A percentile compares a stretch with the other conserved stretches of the same genome.
Conservation (phyloP, 2,888 invertebrate genomes). For the Myathropa florea region DNA sequence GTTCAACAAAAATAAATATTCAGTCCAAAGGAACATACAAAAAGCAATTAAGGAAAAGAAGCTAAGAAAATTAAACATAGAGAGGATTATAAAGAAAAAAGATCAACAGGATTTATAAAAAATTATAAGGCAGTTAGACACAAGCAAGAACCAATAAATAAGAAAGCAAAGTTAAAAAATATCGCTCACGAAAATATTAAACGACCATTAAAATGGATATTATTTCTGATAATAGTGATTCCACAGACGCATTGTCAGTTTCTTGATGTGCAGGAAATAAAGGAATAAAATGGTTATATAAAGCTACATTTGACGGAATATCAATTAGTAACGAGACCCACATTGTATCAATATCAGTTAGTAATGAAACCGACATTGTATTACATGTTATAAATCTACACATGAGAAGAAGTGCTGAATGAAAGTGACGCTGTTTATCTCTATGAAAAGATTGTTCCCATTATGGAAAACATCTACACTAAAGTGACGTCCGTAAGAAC, state of each 20-base stretch:
- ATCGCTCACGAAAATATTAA: background rate
- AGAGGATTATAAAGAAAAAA: background rate
- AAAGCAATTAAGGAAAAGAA: background rate
- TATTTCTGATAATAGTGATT: slow-evolving; percentile 7
- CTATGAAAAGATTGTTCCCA: no score
- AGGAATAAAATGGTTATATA: background rate
- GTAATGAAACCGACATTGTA: no score
- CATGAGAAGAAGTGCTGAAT: no score
- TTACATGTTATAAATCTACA: background rate
- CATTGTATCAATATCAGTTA: no score
- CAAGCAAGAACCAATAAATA: background rate
- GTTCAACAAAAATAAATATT: background rate
- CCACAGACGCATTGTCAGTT: background rate
- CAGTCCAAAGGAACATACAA: background rate
- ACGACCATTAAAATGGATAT: background rate
- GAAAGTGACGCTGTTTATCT: background rate
- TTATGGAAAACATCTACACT: background rate
- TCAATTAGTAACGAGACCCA: background rate
- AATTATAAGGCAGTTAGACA: slow-evolving; percentile 3
- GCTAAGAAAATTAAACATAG: slow-evolving; percentile 4
- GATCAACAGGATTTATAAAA: background rate
- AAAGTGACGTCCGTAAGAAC: background rate
- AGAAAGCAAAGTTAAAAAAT: background rate
- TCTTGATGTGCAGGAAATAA: slow-evolving; percentile 6
- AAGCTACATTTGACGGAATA: background rate